Base-by-base conservation (phyloP, 2,888 invertebrate species). In the Masnerella sp. region DNA sequence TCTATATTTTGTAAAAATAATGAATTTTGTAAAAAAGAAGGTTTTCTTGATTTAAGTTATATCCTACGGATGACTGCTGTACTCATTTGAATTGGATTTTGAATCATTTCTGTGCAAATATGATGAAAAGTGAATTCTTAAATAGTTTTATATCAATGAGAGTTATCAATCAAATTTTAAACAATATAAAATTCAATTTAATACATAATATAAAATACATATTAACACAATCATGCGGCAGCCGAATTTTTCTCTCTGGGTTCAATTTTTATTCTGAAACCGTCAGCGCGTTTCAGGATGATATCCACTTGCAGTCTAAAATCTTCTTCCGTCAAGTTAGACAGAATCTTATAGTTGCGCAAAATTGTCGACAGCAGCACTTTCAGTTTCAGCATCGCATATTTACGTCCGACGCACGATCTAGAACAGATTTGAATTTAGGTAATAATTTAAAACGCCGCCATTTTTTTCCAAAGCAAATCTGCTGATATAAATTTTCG, bases 361-460 rank as follows among this genome's bases (percentile, higher is more conserved):
- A 94, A 83, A 79, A 94, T 91, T 64, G 94, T 94, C 4, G 94
- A 93, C 14, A 94, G 89, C 71, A 94, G 90, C 70, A 94, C 92
- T 88, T 94, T 94, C 81, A 94, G 88, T 85, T 94, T 94, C 78
- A 94, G 88, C 93, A 94, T 93, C 32, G 94, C 94, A 84, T 93
- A 94, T 86, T 94, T 94, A 74, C 94, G 92, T 81, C 94, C 94
- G 91, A 86, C 78, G 82, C 87, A 85, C 0, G 83, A 86, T 91
- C 94, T 94, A 80, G n/a, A 54, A 47, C 22, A n/a, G n/a, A n/a
- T n/a, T n/a, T n/a, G n/a, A n/a, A n/a, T n/a, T n/a, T n/a, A n/a
- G n/a, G n/a, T n/a, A n/a, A n/a, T n/a, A n/a, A n/a, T n/a, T n/a
- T n/a, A n/a, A n/a, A n/a, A n/a, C n/a, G n/a, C n/a, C n/a, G n/a